Base-by-base conservation (phyloP, 2,113 vertebrate species). In the Lepus timidus region DNA sequence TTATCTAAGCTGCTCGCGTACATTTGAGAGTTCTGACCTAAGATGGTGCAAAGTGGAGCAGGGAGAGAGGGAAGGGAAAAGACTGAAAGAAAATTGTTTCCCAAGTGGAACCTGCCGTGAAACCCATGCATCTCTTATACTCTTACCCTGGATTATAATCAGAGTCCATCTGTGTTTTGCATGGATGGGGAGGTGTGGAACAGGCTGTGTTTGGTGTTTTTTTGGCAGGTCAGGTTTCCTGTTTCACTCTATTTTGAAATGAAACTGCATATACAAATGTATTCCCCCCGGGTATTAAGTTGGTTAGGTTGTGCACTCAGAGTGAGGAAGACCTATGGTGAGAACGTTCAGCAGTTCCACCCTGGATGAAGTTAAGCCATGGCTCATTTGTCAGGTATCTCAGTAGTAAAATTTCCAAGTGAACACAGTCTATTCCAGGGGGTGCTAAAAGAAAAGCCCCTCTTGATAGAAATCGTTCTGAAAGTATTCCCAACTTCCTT, bases 211-310 rank as follows among this genome's bases (percentile, higher is more conserved):
- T 95, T 74, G 87, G 89, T 74, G 39, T 58, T 36, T 85, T 81
- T 95, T 82, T 81, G 75, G 85, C 76, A 88, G 85, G 71, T 79
- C 23, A 52, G 49, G 39, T 86, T 97, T 95, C 58, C 82, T 86
- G 73, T 86, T 80, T 73, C 64, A 36, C 31, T 81, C 29, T 85
- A 74, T 78, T 88, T 95, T 70, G 74, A 94, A 95, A 88, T 92
- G 84, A 93, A 85, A 55, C 65, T 75, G 36, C 49, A 51, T 68
- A 22, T 19, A 52, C 51, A 88, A 31, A 86, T 51, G 65, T 36
- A 12, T 95, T 67, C 82, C 88, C 88, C 70, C 9, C 49, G 90
- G 70, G 68, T 5, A 55, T 39, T 16, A 36, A n/a, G n/a, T 68
- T 84, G 75, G 85, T 79, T 58, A 80, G 88, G 89, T 52, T 14